Percentiles rank a stretch among this genome's conserved stretches.
phyloP scores from a whole-genome alignment of 2,797 vertebrate species.

The Xenops minutus region DNA sequence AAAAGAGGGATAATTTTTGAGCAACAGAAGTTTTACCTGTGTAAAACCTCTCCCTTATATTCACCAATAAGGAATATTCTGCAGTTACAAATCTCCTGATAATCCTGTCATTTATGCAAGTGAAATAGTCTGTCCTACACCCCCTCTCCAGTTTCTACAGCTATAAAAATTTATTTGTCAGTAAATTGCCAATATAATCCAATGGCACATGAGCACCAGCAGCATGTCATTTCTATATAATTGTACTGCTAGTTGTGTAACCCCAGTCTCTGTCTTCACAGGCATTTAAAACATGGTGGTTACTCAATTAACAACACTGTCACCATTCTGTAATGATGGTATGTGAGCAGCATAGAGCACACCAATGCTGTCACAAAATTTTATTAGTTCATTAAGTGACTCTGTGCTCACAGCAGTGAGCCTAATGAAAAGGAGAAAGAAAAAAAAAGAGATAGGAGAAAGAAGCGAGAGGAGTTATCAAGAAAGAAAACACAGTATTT shows the following conservation, averaged over 20 bases:
- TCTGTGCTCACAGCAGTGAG: neutral
- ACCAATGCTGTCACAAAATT: neutral
- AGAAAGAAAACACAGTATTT: neutral
- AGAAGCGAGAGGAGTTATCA: neutral
- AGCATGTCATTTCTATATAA: neutral
- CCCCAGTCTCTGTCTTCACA: neutral
- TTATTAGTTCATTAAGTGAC: neutral
- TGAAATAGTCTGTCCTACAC: neutral
- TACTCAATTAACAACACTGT: neutral
- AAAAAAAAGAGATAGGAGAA: neutral
- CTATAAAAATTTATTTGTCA: neutral
- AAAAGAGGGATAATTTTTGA: neutral
- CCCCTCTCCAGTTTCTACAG: neutral
- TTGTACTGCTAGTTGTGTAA: neutral
- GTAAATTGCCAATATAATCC: neutral
- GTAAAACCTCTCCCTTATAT: neutral
- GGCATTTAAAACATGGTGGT: neutral
- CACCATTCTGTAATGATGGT: neutral
- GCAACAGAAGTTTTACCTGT: neutral
- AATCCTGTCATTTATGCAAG: neutral
- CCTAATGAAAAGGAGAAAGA: neutral
- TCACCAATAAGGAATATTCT: neutral
- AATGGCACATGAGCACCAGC: accelerated
- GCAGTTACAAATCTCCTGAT: neutral
- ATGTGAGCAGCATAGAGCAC: neutral